Conservation (phyloP, 2,797 vertebrate genomes). For the Ispidina picta region DNA sequence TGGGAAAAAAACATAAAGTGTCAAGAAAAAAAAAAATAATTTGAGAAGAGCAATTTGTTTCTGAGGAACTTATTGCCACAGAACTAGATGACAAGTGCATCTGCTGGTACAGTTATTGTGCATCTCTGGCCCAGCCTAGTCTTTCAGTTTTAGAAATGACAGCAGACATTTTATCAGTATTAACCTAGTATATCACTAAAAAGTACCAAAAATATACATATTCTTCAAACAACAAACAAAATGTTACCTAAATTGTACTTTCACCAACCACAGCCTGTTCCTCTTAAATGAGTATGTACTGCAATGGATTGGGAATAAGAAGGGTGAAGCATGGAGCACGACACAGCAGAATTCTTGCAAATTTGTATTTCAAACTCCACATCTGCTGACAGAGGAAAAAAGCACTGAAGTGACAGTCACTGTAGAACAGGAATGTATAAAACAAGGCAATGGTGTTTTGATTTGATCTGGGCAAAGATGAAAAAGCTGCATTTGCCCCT, state of each 20-base stretch:
- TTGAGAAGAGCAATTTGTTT: background rate
- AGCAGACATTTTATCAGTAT: background rate
- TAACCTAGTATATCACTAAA: background rate
- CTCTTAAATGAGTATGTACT: background rate
- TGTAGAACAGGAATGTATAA: constrained; percentile 11
- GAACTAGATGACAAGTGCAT: background rate
- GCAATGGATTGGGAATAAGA: background rate
- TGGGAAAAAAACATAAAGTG: background rate
- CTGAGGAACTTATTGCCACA: background rate
- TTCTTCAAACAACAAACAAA: background rate
- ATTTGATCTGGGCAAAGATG: constrained; percentile 47
- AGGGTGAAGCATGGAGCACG: background rate
- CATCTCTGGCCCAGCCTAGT: background rate
- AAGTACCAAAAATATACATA: background rate
- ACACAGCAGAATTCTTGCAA: background rate
- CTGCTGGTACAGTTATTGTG: background rate
- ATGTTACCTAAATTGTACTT: background rate
- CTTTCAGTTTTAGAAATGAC: background rate
- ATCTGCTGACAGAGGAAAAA: constrained; percentile 38
- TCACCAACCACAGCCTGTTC: background rate
- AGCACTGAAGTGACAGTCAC: background rate
- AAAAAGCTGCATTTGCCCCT: constrained; percentile 46
- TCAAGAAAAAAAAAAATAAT: background rate
- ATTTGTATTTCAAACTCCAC: constrained; percentile 16
- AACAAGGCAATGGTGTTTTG: constrained; percentile 49